Evolutionary conservation across 2,888 invertebrate genomes (phyloP).

Genomic region (Drosophila pegasa): DNA sequence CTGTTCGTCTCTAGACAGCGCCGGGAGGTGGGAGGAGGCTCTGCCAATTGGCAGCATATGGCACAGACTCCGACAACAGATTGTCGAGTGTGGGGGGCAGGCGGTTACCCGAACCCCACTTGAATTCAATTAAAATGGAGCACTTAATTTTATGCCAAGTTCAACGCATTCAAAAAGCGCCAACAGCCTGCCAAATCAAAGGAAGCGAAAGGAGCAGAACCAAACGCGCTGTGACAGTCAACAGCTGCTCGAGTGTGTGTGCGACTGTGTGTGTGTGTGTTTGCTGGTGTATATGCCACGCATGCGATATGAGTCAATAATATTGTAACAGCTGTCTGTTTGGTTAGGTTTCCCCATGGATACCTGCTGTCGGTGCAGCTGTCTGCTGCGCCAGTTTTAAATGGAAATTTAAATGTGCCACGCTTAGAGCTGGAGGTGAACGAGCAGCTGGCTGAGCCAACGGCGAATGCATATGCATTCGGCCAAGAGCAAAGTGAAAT

Average conservation of each 20-base stretch:
- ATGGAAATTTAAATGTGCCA: slow-evolving; percentile 67
- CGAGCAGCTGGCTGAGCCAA: slow-evolving; percentile 39
- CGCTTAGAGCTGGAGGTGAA: slow-evolving; percentile 48
- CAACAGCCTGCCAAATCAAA: slow-evolving; percentile 62
- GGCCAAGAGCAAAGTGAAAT: slow-evolving; percentile 41
- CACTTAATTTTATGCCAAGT: slow-evolving; percentile 78
- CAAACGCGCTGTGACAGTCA: slow-evolving; percentile 41
- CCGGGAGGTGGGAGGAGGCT: slow-evolving; percentile 17
- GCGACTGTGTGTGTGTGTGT: slow-evolving; percentile 16
- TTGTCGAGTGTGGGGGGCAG: slow-evolving; percentile 33
- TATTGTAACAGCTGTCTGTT: slow-evolving; percentile 76
- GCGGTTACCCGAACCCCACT: slow-evolving; percentile 10
- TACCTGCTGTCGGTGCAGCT: slow-evolving; percentile 6
- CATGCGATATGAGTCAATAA: slow-evolving; percentile 77
- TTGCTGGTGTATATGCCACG: slow-evolving; percentile 51
- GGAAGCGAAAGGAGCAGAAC: slow-evolving; percentile 36
- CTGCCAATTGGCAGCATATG: slow-evolving; percentile 71
- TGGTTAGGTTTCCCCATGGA: slow-evolving; percentile 40
- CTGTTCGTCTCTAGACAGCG: slow-evolving; percentile 8
- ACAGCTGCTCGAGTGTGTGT: slow-evolving; percentile 37
- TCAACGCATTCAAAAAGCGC: slow-evolving; percentile 61
- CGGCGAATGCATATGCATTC: slow-evolving; percentile 29
- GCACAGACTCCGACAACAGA: slow-evolving; percentile 50
- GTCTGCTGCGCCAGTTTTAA: slow-evolving; percentile 52
- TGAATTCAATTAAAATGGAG: slow-evolving; percentile 77